Base-by-base conservation (phyloP, 2,113 vertebrate genomes). In the Thryonomys swinderianus region DNA sequence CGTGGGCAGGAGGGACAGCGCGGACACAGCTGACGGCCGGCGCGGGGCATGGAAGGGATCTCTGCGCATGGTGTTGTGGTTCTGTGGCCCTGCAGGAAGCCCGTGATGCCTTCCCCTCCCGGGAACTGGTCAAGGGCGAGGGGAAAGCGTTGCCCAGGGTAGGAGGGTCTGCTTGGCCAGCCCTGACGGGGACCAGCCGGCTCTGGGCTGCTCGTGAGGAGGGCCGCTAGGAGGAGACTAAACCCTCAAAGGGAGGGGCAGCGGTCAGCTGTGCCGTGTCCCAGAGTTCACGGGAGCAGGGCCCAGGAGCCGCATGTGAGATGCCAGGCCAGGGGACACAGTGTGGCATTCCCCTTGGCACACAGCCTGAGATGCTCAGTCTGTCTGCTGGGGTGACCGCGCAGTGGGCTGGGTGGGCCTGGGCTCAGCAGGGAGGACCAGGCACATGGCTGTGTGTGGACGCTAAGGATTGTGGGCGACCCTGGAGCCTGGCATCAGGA, bases 61-160 rank as follows among this genome's bases (percentile, higher is more conserved):
- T 48, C 14, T 0, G 25, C 12, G 40, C 48, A 5, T 0, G 1
- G 62, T 12, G 0, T 21, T 4, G 51, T 17, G 9, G 1, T n/a
- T n/a, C n/a, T n/a, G n/a, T 8, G 48, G 48, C 74, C 20, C 7
- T 25, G 71, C 12, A 27, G 45, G 76, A 42, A 3, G 45, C 51
- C 5, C 45, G 51, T 3, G 17, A 11, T 17, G 30, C 45, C 57
- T n/a, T 17, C 5, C 21, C 40, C 27, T n/a, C 1, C 4, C 1
- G 11, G 80, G 80, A 73, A 59, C 3, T 30, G n/a, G 14, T 83
- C 45, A 34, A 67, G n/a, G 6, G 14, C 2, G 27, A 37, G 23
- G 30, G 17, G 23, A n/a, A n/a, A n/a, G n/a, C n/a, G n/a, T n/a
- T n/a, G n/a, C n/a, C 10, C 12, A 3, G 4, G 59, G 21, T 17